These are phyloP conservation scores for Empidonax alnorum DNA, from an alignment of 2,113 vertebrate genomes.

Conservation along the genomic window DNA sequence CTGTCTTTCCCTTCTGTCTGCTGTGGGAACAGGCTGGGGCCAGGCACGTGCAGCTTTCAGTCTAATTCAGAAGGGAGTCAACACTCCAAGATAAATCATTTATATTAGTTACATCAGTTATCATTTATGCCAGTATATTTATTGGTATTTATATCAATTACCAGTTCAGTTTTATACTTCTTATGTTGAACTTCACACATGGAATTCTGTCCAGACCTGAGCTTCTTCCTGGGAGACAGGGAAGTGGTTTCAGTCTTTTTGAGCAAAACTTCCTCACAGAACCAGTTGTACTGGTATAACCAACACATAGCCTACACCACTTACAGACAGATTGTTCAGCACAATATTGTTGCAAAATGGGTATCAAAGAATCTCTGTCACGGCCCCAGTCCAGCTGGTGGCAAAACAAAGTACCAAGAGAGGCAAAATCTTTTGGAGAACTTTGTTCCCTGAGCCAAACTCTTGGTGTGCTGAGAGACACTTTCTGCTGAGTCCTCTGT, in stretches of 20 bases:
- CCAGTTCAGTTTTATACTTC: neutral
- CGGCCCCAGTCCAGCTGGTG: neutral
- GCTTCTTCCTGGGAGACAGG: neutral
- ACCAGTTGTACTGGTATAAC: neutral
- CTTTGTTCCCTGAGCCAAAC: neutral
- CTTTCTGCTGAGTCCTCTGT: neutral
- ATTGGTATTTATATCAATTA: neutral
- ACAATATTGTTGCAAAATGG: neutral
- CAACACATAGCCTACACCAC: fast-evolving
- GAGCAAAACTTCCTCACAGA: neutral
- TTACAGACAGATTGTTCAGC: neutral
- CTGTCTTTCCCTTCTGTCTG: neutral
- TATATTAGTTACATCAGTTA: fast-evolving
- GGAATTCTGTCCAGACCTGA: neutral
- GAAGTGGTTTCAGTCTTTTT: neutral
- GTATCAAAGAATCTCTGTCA: neutral
- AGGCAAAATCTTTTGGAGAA: neutral
- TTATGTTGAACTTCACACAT: neutral
- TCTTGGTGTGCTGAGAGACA: neutral
- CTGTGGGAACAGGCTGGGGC: neutral
- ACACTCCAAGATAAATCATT: neutral
- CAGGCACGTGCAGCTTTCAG: neutral
- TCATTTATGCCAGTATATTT: neutral
- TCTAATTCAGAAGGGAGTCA: neutral
- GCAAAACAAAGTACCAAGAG: neutral